These are phyloP conservation scores for Megaceryle torquata DNA, from an alignment of 2,113 vertebrate species.

Conservation along the genomic window DNA sequence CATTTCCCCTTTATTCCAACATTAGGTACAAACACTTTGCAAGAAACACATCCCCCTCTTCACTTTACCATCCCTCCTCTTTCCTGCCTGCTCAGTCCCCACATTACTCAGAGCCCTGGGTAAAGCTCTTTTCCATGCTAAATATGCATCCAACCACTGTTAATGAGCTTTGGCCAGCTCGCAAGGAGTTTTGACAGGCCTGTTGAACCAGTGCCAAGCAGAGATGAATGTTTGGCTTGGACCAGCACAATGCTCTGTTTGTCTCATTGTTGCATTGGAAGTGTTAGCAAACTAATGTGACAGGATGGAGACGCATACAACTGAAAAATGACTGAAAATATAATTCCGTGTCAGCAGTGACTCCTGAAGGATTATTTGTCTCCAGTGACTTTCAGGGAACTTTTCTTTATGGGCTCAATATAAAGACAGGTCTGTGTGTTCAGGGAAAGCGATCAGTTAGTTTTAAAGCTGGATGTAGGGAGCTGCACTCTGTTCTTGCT, in stretches of 20 bases:
- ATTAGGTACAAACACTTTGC: neutral
- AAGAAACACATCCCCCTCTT: neutral
- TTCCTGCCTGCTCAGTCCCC: neutral
- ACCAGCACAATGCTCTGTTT: constrained; percentile 69
- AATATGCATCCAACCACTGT: constrained; percentile 62
- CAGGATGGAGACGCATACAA: constrained; percentile 54
- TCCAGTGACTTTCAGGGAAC: constrained; percentile 52
- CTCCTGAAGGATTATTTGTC: constrained; percentile 64
- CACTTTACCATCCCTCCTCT: neutral
- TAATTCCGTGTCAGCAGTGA: constrained; percentile 53
- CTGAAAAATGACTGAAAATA: constrained; percentile 69
- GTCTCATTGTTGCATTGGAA: constrained; percentile 71
- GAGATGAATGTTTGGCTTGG: constrained; percentile 71
- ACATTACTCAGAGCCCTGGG: neutral
- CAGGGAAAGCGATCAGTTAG: constrained; percentile 6
- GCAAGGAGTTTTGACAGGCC: constrained; percentile 68
- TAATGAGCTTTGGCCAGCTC: constrained; percentile 72
- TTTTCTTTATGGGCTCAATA: constrained; percentile 25
- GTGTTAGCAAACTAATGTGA: constrained; percentile 73
- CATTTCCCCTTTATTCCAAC: neutral
- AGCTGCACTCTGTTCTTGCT: constrained; percentile 19
- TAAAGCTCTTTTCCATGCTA: constrained; percentile 64
- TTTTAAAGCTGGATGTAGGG: constrained; percentile 28
- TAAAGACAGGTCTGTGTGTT: constrained; percentile 50
- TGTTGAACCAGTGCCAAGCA: constrained; percentile 60